Evolutionary conservation across 2,797 vertebrate genomes (phyloP).

Genomic region (Hirundo rustica): DNA sequence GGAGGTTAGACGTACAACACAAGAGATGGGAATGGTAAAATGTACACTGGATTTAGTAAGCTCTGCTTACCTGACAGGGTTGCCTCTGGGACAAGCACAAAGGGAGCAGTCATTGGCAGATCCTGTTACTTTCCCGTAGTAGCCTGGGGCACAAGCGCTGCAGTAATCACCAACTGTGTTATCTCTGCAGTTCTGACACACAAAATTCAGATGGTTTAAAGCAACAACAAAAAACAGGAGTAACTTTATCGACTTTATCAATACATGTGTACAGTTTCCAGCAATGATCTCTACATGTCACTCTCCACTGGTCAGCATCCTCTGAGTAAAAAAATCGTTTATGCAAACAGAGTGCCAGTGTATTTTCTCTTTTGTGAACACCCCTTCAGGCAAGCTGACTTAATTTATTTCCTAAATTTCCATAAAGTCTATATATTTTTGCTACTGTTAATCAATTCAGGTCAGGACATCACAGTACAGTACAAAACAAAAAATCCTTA

Average conservation of each 20-base stretch:
- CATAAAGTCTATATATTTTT: neutral
- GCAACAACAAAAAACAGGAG: neutral
- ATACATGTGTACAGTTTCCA: neutral
- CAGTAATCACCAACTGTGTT: conserved; percentile 86
- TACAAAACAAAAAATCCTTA: neutral
- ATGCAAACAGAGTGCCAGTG: neutral
- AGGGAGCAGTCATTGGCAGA: conserved; percentile 84
- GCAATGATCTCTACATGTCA: neutral
- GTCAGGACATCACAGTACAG: neutral
- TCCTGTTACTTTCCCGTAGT: conserved; percentile 86
- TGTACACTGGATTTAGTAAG: neutral
- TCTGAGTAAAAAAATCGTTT: neutral
- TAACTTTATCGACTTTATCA: neutral
- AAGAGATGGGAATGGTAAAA: neutral
- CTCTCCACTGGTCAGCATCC: neutral
- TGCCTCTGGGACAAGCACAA: conserved; percentile 87
- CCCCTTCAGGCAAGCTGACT: neutral
- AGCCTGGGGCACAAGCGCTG: conserved; percentile 82
- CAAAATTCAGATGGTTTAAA: conserved; percentile 4
- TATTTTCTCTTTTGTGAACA: neutral
- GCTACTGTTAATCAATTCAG: neutral
- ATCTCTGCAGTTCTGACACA: conserved; percentile 84
- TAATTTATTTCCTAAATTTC: neutral
- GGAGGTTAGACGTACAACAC: neutral
- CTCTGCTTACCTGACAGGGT: conserved; percentile 76